phyloP scores from a whole-genome alignment of 1,140 invertebrate genomes.

The Gonatopus flavifemur region DNA sequence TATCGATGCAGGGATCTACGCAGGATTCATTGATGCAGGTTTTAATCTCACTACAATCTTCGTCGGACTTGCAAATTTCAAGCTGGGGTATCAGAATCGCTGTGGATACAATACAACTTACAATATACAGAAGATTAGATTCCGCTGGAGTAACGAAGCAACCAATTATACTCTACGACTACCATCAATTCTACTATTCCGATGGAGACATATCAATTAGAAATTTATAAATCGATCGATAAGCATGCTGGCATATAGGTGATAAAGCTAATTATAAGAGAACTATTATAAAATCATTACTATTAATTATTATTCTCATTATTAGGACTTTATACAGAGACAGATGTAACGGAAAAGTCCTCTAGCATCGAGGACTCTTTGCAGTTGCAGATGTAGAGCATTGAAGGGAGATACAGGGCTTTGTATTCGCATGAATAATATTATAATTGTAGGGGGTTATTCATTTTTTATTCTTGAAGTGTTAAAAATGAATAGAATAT shows the following conservation, averaged over 20 bases:
- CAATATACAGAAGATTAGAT: no score
- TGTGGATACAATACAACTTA: slow-evolving; percentile 60
- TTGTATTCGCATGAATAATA: neutral
- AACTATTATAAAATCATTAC: no score
- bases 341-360: slow-evolving; percentile 55
- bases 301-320: no score
- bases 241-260: slow-evolving; percentile 32
- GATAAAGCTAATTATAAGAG: slow-evolving; percentile 27
- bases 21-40: slow-evolving; percentile 68
- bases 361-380: slow-evolving; percentile 26
- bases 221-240: no score
- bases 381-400: slow-evolving; percentile 21
- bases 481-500: slow-evolving; percentile 18
- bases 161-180: no score
- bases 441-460: neutral
- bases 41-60: slow-evolving; percentile 67
- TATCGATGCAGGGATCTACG: slow-evolving; percentile 65
- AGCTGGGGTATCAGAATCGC: slow-evolving; percentile 51
- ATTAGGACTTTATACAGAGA: slow-evolving; percentile 52
- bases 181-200: no score
- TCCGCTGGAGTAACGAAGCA: no score
- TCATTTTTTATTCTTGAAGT: neutral
- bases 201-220: no score
- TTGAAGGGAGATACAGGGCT: neutral
- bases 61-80: slow-evolving; percentile 62